phyloP scores from a whole-genome alignment of 2,888 invertebrate species.

The Invenusta paracnida region DNA sequence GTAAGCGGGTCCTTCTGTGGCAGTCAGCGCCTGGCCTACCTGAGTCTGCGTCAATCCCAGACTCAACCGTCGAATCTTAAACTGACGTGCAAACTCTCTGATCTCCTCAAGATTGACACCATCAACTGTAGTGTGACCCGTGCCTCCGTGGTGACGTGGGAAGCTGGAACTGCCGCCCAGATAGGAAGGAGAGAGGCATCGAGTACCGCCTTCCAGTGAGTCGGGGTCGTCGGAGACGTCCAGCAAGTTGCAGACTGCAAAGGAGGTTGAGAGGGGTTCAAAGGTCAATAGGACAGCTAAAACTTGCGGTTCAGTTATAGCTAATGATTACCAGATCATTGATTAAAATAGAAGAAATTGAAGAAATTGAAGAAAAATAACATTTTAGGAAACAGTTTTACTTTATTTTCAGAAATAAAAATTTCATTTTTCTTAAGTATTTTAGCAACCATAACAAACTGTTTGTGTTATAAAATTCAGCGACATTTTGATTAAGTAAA shows the following conservation, averaged over 20 bases:
- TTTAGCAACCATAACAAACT: too few species aligned
- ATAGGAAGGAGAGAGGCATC: slow-evolving; percentile 10
- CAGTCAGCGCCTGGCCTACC: slow-evolving; percentile 72
- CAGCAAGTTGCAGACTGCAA: background rate
- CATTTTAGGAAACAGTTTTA: too few species aligned
- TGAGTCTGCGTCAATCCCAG: slow-evolving; percentile 92
- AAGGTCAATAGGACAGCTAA: too few species aligned
- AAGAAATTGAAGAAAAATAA: too few species aligned
- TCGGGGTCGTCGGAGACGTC: slow-evolving; percentile 10
- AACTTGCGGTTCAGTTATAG: too few species aligned
- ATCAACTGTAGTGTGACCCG: slow-evolving; percentile 86
- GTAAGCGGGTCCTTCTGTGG: slow-evolving; percentile 93
- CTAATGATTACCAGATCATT: too few species aligned
- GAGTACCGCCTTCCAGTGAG: background rate
- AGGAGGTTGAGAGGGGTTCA: too few species aligned
- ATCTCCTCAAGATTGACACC: slow-evolving; percentile 95
- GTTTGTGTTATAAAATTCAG: too few species aligned
- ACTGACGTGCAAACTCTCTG: slow-evolving; percentile 94
- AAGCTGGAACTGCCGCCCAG: background rate
- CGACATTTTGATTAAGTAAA: too few species aligned
- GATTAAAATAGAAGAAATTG: too few species aligned
- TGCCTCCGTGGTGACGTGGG: slow-evolving; percentile 54
- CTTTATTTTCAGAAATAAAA: too few species aligned
- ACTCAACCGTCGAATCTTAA: slow-evolving; percentile 84
- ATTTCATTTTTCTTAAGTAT: too few species aligned